A percentile compares a stretch with the other conserved stretches of the same genome.
These are phyloP conservation scores for Aurelia sp. DNA, from an alignment of 30 jellyfish, hydroid and myxozoan species.

Conservation along the genomic window DNA sequence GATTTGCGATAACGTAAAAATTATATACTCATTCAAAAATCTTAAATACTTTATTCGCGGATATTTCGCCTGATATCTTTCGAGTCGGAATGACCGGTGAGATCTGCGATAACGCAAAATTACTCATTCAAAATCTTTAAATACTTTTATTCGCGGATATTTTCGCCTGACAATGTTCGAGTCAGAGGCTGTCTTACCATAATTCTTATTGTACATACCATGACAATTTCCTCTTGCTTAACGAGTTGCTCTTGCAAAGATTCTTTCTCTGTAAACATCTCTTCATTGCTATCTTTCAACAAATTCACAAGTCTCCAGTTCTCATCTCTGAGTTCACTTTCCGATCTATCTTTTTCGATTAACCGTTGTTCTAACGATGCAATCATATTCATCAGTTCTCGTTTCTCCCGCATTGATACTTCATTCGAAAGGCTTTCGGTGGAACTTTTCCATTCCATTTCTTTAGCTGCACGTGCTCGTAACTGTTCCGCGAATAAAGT, in stretches of 20 bases:
- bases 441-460: conserved; percentile 38
- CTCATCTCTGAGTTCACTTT: conserved; percentile 63
- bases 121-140: no score
- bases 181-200: no score
- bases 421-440: conserved; percentile 36
- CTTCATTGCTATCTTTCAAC: conserved; percentile 69
- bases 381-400: conserved; percentile 33
- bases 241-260: conserved; percentile 64
- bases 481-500: conserved; percentile 72
- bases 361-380: conserved; percentile 60
- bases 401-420: conserved; percentile 30
- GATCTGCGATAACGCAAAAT: no score
- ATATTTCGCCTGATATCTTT: no score
- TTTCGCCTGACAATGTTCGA: no score
- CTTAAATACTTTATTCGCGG: no score
- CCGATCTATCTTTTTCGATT: conserved; percentile 61
- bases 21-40: no score
- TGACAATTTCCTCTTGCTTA: conserved; percentile 76
- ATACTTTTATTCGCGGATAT: no score
- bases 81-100: no score
- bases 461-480: conserved; percentile 61
- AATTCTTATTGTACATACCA: conserved; percentile 26
- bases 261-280: conserved; percentile 68
- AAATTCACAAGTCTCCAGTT: conserved; percentile 68
- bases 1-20: no score